phyloP scores from a whole-genome alignment of 1,140 invertebrate genomes.

The Caenorhabditis briggsae region DNA sequence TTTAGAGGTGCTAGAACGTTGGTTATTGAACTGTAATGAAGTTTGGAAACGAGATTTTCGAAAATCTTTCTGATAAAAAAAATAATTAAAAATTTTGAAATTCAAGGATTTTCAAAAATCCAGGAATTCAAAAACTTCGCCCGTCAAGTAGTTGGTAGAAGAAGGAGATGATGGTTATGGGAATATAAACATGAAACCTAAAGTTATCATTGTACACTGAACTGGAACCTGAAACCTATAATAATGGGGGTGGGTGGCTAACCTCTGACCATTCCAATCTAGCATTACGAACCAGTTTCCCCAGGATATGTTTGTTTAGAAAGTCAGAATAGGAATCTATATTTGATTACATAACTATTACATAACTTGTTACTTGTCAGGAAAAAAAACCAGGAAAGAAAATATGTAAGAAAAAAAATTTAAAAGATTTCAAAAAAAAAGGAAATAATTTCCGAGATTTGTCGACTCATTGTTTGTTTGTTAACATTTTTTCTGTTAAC shows the following conservation, averaged over 20 bases:
- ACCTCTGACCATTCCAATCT: constrained; percentile 44
- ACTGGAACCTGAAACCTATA: constrained; percentile 38
- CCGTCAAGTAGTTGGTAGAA: no score
- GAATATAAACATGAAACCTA: no score
- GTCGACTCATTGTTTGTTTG: neutral
- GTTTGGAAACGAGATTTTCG: no score
- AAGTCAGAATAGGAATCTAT: neutral
- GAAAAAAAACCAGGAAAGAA: neutral
- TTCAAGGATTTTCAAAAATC: no score
- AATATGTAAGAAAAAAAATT: neutral
- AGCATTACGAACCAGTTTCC: constrained; percentile 48
- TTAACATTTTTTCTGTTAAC: constrained; percentile 31
- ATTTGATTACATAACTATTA: constrained; percentile 14
- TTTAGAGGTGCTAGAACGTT: no score
- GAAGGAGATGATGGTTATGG: no score
- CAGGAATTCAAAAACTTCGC: no score
- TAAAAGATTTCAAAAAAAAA: neutral
- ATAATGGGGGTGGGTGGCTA: neutral
- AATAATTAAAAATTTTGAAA: neutral
- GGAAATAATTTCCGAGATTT: neutral
- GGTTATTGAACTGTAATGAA: no score
- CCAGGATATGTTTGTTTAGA: constrained; percentile 2
- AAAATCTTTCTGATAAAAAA: neutral
- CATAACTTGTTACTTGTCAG: constrained; percentile 42
- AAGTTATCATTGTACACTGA: constrained; percentile 21